A percentile compares a stretch with the other conserved stretches of the same genome.
These are phyloP conservation scores for Drosophila sulfurigaster DNA, from an alignment of 1,140 invertebrate genomes.

Conservation along the genomic window DNA sequence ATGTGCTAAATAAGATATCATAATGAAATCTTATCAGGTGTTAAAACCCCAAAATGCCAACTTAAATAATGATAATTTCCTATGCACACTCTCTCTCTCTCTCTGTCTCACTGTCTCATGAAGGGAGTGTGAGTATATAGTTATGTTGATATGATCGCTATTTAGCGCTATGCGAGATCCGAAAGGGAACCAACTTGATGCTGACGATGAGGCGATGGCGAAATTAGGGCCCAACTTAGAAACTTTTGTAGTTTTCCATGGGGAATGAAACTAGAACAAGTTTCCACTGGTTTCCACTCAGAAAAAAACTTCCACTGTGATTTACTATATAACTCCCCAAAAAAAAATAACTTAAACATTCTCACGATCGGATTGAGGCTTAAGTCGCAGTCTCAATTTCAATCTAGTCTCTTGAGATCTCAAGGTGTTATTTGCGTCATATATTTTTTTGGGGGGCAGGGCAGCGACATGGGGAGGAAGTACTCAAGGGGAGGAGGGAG, in stretches of 20 bases:
- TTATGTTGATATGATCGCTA: conserved; percentile 7
- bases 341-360: conserved; percentile 2
- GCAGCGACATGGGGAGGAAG: neutral
- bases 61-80: conserved; percentile 45
- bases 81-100: conserved; percentile 20
- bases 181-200: conserved; percentile 37
- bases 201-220: conserved; percentile 8
- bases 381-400: conserved; percentile 2
- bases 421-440: conserved; percentile 69
- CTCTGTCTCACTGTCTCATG: too few species aligned
- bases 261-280: conserved; percentile 37
- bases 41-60: conserved; percentile 67
- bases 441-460: conserved; percentile 4
- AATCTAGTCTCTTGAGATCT: conserved; percentile 20
- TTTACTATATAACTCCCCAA: conserved; percentile 26
- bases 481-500: neutral
- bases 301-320: conserved; percentile 63
- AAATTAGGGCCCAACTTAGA: conserved; percentile 27
- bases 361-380: conserved; percentile 30
- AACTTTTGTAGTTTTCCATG: conserved; percentile 66
- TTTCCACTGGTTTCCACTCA: conserved; percentile 24
- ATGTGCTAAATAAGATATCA: conserved; percentile 73
- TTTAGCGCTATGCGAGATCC: conserved; percentile 33
- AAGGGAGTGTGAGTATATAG: conserved; percentile 17
- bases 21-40: conserved; percentile 78